Conservation (phyloP, 2,797 vertebrate species). For the Poeciliopsis gracilis region DNA sequence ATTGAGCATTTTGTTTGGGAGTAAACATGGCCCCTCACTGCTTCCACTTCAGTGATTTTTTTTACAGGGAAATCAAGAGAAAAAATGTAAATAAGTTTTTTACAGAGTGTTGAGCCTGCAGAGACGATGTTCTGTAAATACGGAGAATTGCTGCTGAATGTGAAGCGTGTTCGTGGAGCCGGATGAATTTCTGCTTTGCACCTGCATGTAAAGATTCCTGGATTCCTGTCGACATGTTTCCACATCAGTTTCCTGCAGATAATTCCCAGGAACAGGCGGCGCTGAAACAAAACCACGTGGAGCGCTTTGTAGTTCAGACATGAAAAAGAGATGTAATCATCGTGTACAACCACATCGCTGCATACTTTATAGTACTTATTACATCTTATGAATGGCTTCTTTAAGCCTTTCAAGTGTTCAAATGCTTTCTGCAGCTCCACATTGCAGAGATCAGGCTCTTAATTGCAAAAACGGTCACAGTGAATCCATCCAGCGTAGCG, state of each 20-base stretch:
- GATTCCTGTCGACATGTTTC: neutral
- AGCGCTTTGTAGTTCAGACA: conserved; percentile 6
- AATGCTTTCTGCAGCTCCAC: conserved; percentile 26
- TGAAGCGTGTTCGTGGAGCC: neutral
- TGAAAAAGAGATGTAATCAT: conserved; percentile 5
- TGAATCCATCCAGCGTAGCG: conserved; percentile 16
- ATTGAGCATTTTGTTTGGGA: too few relatives aligned
- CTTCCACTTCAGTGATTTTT: too few relatives aligned
- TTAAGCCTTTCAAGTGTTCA: conserved; percentile 35
- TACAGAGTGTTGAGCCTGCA: neutral
- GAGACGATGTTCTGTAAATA: neutral
- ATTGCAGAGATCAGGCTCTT: conserved; percentile 39
- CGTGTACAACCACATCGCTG: conserved; percentile 6
- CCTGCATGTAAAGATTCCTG: neutral
- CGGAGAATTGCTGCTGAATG: neutral
- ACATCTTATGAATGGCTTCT: conserved; percentile 26
- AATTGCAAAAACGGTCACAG: conserved; percentile 40
- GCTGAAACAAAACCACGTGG: neutral
- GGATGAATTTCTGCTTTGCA: neutral
- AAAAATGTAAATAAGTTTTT: neutral
- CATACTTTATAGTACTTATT: conserved; percentile 20
- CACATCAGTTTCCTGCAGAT: conserved; percentile 7
- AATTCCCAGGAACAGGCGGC: conserved; percentile 8
- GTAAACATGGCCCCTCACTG: too few relatives aligned
- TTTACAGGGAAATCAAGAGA: neutral